phyloP scores from a whole-genome alignment of 1,140 invertebrate species.

The Calephelis virginiensis region DNA sequence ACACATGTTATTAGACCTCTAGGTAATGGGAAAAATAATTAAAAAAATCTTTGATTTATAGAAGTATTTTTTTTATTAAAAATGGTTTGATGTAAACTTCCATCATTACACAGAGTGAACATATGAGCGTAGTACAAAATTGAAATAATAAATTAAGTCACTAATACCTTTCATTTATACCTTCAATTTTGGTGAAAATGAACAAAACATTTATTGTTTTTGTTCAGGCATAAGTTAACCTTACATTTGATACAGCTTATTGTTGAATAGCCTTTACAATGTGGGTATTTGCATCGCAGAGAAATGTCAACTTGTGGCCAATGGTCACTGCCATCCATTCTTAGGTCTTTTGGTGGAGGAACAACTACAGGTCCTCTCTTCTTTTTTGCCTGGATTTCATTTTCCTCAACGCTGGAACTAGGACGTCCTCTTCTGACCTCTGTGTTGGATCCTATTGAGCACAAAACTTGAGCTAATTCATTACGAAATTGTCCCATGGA shows the following conservation, averaged over 20 bases:
- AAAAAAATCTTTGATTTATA: too few species aligned
- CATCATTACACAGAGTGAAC: too few species aligned
- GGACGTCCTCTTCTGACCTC: conserved; percentile 53
- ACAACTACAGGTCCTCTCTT: conserved; percentile 38
- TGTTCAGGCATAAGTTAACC: conserved; percentile 39
- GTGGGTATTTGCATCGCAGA: conserved; percentile 38
- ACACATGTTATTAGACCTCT: too few species aligned
- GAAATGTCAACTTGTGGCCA: conserved; percentile 42
- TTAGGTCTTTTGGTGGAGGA: conserved; percentile 41
- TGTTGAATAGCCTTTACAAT: conserved; percentile 43
- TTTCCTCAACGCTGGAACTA: conserved; percentile 38
- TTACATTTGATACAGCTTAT: conserved; percentile 41
- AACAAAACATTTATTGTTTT: conserved; percentile 41
- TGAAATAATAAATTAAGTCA: too few species aligned
- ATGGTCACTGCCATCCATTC: conserved; percentile 47
- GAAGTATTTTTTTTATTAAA: too few species aligned
- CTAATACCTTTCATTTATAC: too few species aligned
- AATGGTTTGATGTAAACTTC: too few species aligned
- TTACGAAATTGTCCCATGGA: conserved; percentile 47
- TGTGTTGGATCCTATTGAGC: conserved; percentile 40
- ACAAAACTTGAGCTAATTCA: conserved; percentile 48
- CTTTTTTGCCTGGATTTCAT: conserved; percentile 38
- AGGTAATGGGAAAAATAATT: too few species aligned
- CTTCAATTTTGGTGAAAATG: conserved; percentile 29
- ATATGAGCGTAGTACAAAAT: too few species aligned